phyloP scores from a whole-genome alignment of 2,113 vertebrate genomes.

The Tragulus kanchil region DNA sequence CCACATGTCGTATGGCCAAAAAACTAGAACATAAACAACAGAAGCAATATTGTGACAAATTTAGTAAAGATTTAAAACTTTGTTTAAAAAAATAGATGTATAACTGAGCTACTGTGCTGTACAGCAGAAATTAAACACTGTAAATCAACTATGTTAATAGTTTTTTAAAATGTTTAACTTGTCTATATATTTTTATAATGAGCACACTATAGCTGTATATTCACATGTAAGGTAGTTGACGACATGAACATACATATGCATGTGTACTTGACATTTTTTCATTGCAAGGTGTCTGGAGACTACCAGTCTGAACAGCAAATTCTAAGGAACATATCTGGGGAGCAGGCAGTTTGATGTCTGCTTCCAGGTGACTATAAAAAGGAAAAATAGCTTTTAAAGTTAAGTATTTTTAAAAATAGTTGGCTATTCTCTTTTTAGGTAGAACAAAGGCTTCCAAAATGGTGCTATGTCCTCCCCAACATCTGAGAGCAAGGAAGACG shows the following conservation, averaged over 20 bases:
- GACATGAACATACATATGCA: not conserved
- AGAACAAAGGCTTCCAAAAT: not conserved
- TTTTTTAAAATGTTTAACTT: not conserved
- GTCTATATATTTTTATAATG: not conserved
- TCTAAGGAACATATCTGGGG: not conserved
- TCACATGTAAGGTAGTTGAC: not conserved
- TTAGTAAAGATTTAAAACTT: not conserved
- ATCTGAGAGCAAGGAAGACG: too few species aligned
- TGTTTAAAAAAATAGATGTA: not conserved
- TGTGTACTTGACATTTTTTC: not conserved
- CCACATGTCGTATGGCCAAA: not conserved
- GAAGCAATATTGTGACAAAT: not conserved
- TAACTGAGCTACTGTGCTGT: not conserved
- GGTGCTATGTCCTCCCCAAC: not conserved
- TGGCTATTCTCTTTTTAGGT: not conserved
- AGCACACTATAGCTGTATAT: not conserved
- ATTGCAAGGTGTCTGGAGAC: not conserved
- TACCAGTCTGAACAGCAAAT: not conserved
- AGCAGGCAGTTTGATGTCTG: not conserved
- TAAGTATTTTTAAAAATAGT: not conserved
- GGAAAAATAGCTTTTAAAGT: not conserved
- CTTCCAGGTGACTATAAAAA: not conserved
- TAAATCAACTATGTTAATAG: not conserved
- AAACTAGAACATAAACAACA: not conserved
- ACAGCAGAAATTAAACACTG: not conserved